These are phyloP conservation scores for Campylomormyrus tamandua DNA, from an alignment of 2,113 vertebrate species.

Conservation along the genomic window DNA sequence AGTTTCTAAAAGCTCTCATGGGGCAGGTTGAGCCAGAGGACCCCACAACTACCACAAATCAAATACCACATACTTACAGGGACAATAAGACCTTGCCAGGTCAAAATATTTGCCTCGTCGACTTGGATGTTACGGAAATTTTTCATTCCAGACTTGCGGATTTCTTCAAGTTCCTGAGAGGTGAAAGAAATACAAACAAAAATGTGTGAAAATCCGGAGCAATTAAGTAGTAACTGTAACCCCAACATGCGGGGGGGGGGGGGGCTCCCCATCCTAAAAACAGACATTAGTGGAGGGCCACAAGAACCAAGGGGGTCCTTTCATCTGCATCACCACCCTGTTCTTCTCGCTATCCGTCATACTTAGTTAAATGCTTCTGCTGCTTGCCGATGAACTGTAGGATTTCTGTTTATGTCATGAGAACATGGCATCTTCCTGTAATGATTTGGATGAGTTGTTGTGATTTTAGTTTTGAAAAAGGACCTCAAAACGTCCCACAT, in stretches of 20 bases:
- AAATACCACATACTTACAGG: slow-evolving; percentile 75
- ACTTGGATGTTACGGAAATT: slow-evolving; percentile 91
- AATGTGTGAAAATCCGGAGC: background rate
- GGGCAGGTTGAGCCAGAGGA: background rate
- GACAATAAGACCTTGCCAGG: slow-evolving; percentile 95
- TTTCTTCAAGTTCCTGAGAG: slow-evolving; percentile 89
- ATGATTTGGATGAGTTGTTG: background rate
- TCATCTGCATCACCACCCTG: background rate
- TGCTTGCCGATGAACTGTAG: background rate
- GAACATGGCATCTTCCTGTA: background rate
- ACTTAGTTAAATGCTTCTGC: background rate
- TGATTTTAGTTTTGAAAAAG: background rate
- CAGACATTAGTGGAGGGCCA: background rate
- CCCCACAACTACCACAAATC: background rate
- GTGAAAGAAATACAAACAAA: slow-evolving; percentile 38
- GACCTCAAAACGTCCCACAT: background rate
- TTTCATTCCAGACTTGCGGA: slow-evolving; percentile 82
- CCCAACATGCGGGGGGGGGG: background rate
- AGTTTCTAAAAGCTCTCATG: background rate
- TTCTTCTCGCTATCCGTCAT: background rate
- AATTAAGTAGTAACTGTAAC: background rate
- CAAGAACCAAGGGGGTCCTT: background rate
- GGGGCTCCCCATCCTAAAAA: background rate
- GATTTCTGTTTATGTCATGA: background rate
- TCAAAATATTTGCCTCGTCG: slow-evolving; percentile 90